These are phyloP conservation scores for Zootermopsis nevadensis DNA, from an alignment of 2,888 invertebrate genomes.

Conservation along the genomic window DNA sequence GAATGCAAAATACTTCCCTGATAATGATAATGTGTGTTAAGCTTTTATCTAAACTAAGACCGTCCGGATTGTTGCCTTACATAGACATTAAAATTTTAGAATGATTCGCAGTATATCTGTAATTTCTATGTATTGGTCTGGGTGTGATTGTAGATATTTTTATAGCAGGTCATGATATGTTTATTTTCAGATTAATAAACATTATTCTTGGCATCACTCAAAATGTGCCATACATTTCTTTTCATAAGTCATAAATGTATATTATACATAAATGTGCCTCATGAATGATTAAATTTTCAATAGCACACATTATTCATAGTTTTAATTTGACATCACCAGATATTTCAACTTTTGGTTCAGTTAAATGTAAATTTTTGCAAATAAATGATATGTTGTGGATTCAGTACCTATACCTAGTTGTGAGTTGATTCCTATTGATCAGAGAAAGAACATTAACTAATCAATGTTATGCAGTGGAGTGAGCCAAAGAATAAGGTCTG, in stretches of 20 bases:
- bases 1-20: neutral
- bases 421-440: neutral
- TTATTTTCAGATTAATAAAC: neutral
- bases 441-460: neutral
- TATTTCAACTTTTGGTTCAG: neutral
- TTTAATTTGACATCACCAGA: neutral
- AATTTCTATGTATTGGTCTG: neutral
- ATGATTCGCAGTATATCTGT: neutral
- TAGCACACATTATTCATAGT: neutral
- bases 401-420: neutral
- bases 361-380: neutral
- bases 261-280: neutral
- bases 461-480: neutral
- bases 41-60: neutral
- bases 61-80: slow-evolving; percentile 27
- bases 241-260: neutral
- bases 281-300: neutral
- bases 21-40: neutral
- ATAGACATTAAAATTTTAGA: neutral
- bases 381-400: neutral
- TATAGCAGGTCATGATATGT: neutral
- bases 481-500: slow-evolving; percentile 25
- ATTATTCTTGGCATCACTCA: slow-evolving; percentile 7
- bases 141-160: neutral
- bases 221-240: slow-evolving; percentile 12